These are phyloP conservation scores for Tipula vernalis DNA, from an alignment of 2,888 invertebrate genomes.

Conservation along the genomic window DNA sequence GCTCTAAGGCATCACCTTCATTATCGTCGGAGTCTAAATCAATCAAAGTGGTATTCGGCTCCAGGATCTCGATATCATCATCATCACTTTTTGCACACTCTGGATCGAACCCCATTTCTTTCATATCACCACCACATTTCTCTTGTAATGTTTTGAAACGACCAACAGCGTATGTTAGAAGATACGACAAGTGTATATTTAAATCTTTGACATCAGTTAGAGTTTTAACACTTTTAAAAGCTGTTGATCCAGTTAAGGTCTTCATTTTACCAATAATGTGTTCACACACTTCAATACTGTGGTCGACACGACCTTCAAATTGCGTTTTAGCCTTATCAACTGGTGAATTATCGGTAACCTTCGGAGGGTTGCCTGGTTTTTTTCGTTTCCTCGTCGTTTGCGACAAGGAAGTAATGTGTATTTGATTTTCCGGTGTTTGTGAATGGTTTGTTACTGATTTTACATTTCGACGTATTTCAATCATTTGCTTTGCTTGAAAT, in stretches of 20 bases:
- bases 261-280: constrained; percentile 33
- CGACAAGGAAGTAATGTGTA: not conserved
- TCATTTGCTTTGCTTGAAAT: not conserved
- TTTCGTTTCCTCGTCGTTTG: not conserved
- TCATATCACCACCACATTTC: constrained; percentile 32
- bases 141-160: constrained; percentile 35
- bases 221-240: constrained; percentile 31
- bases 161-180: constrained; percentile 34
- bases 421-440: not conserved
- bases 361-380: not conserved
- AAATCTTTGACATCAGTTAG: constrained; percentile 33
- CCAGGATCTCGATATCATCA: constrained; percentile 35
- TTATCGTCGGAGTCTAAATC: constrained; percentile 34
- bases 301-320: constrained; percentile 32
- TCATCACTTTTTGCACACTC: constrained; percentile 22
- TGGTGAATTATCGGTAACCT: constrained; percentile 21
- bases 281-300: constrained; percentile 33
- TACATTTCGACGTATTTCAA: not conserved
- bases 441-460: not conserved
- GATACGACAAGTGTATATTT: constrained; percentile 34
- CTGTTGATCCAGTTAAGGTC: constrained; percentile 33
- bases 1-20: not conserved
- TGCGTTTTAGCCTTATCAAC: constrained; percentile 29
- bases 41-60: constrained; percentile 33
- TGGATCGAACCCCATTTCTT: constrained; percentile 20